phyloP scores from a whole-genome alignment of 2,888 invertebrate genomes.

The Oxyscelio sp. region DNA sequence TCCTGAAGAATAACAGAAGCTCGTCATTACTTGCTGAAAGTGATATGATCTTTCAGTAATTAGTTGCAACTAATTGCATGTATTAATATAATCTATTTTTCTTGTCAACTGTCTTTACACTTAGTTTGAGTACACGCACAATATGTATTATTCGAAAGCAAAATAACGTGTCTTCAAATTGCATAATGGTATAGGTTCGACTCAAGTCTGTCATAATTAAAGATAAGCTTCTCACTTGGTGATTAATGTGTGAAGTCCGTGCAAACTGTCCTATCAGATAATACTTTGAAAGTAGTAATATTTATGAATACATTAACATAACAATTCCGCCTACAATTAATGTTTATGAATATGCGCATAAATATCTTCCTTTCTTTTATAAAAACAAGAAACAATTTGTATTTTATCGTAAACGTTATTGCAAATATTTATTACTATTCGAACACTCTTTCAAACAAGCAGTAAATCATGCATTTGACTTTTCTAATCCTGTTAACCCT shows the following conservation, averaged over 20 bases:
- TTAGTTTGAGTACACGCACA: conserved; percentile 24
- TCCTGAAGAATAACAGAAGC: conserved; percentile 83
- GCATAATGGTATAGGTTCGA: conserved; percentile 29
- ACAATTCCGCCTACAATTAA: conserved; percentile 24
- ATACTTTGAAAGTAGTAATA: conserved; percentile 31
- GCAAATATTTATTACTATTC: background rate
- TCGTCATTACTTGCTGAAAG: conserved; percentile 83
- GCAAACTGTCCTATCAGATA: conserved; percentile 42
- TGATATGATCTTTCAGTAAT: conserved; percentile 87
- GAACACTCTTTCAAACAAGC: background rate
- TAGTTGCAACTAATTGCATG: conserved; percentile 84
- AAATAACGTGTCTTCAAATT: conserved; percentile 47
- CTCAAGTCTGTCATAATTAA: conserved; percentile 65
- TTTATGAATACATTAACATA: conserved; percentile 32
- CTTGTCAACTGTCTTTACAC: conserved; percentile 53
- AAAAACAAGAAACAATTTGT: background rate
- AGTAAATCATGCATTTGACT: conserved; percentile 9
- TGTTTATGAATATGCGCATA: background rate
- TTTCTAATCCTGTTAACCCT: conserved; percentile 4
- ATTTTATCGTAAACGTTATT: background rate
- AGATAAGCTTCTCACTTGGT: conserved; percentile 56
- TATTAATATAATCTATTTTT: conserved; percentile 77
- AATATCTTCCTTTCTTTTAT: background rate
- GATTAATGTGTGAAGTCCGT: conserved; percentile 58
- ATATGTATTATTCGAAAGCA: conserved; percentile 47